Base-by-base conservation (phyloP, 35 echinoderm and acorn worm genomes). In the Patiria miniata region DNA sequence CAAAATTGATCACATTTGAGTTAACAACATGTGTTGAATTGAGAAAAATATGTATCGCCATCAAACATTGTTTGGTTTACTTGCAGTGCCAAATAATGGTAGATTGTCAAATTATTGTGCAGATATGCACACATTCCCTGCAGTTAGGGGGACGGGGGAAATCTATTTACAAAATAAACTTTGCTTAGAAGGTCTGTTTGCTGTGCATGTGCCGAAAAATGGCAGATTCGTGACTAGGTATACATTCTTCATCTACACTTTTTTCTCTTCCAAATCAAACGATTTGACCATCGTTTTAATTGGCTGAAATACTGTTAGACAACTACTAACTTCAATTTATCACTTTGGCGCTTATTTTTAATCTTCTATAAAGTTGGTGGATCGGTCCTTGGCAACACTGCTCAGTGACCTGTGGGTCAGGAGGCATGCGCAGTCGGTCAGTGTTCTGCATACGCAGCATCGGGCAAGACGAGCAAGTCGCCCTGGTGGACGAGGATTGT, bases 321-420 rank as follows among this genome's bases (percentile, higher is more conserved):
- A 69, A 34, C n/a, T n/a, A n/a, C n/a, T n/a, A n/a, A n/a, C n/a
- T n/a, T n/a, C n/a, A n/a, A 22, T 34, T 22, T 22, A 69, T 69
- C 19, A 69, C 21, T 78, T 28, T 37, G 0, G 8, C 29, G 14
- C 8, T 78, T 39, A 12, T 61, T 79, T 81, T 76, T 52, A n/a
- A 15, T 26, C 0, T 68, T n/a, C n/a, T n/a, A n/a, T n/a, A n/a
- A n/a, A 97, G 95, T 30, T 97, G 95, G 95, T 97, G 91, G 91
- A 78, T 84, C 10, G 95, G 91, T 51, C 88, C 88, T 12, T 97
- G 95, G 95, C 95, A 97, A 44, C 80, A 86, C 39, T 97, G 95
- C 47, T 87, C 88, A 22, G 91, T 86, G 36, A 91, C 86, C 19
- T 97, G 95, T 52, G 91, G 95, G 15, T 12, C 47, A 7, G 83